phyloP scores from a whole-genome alignment of 2,113 vertebrate genomes.

The Marcusenius ussheri region DNA sequence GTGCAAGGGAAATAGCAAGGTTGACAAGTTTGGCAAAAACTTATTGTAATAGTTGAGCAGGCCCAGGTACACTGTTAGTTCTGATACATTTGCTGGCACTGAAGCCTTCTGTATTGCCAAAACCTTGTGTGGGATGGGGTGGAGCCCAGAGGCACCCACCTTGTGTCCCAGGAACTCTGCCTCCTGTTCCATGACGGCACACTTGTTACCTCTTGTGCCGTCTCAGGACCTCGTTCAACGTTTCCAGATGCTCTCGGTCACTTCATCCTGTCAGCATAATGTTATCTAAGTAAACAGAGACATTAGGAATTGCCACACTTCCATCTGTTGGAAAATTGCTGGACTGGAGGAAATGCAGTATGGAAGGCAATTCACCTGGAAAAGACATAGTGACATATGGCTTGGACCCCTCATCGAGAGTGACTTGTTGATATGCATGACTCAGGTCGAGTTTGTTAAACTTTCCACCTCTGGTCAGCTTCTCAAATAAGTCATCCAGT shows the following conservation, averaged over 20 bases:
- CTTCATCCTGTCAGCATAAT: conserved; percentile 18
- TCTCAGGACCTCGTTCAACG: not conserved
- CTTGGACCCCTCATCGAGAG: conserved; percentile 21
- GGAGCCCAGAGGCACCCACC: not conserved
- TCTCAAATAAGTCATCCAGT: conserved; percentile 20
- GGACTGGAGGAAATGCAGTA: conserved; percentile 29
- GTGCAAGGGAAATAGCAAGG: not conserved
- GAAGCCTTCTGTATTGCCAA: not conserved
- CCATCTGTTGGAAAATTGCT: conserved; percentile 29
- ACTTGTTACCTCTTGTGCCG: not conserved
- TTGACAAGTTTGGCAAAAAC: conserved; percentile 8
- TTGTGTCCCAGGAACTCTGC: conserved; percentile 21
- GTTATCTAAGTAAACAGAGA: conserved; percentile 25
- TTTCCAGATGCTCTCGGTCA: conserved; percentile 11
- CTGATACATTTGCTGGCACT: not conserved
- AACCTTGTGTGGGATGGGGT: not conserved
- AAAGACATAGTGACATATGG: conserved; percentile 24
- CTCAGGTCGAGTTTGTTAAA: conserved; percentile 2
- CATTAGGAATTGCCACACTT: conserved; percentile 11
- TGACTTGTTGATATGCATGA: conserved; percentile 32
- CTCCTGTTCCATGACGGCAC: not conserved
- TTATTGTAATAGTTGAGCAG: conserved; percentile 11
- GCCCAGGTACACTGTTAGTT: not conserved
- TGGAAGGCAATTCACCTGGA: conserved; percentile 4
- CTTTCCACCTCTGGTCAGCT: conserved; percentile 3